Evolutionary conservation across 2,797 vertebrate genomes (phyloP).

Genomic region (Poeciliopsis paucimaculata): DNA sequence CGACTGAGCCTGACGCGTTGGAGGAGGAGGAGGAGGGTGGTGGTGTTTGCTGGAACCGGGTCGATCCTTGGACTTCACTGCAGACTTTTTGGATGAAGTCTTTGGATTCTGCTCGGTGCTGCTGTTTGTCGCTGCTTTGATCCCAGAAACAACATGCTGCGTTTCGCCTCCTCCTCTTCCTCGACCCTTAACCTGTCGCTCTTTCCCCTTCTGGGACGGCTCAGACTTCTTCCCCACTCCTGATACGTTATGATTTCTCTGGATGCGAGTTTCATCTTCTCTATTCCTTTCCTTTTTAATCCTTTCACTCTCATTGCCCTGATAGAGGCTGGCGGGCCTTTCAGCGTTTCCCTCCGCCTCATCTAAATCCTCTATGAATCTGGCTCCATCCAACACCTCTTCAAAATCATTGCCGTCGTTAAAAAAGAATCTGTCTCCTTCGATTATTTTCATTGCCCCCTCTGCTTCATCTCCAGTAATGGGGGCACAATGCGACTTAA

Average conservation of each 20-base stretch:
- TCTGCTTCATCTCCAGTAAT: constrained; percentile 63
- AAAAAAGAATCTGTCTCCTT: constrained; percentile 71
- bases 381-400: constrained; percentile 81
- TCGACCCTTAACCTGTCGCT: constrained; percentile 77
- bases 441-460: constrained; percentile 53
- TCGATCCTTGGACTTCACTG: constrained; percentile 65
- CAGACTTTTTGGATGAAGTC: constrained; percentile 75
- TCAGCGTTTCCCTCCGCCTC: constrained; percentile 48
- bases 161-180: constrained; percentile 78
- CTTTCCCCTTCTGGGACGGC: constrained; percentile 77
- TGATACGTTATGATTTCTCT: constrained; percentile 52
- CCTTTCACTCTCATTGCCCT: constrained; percentile 51
- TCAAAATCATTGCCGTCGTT: constrained; percentile 72
- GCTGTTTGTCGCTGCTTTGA: constrained; percentile 87
- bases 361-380: constrained; percentile 80
- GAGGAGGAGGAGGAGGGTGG: constrained; percentile 49
- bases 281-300: constrained; percentile 57
- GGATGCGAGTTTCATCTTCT: constrained; percentile 45
- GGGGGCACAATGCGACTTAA: constrained; percentile 72
- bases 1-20: constrained; percentile 45
- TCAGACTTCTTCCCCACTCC: constrained; percentile 80
- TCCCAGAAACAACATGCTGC: constrained; percentile 84
- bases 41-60: constrained; percentile 55
- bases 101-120: constrained; percentile 85
- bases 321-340: constrained; percentile 73